Evolutionary conservation across 1,140 invertebrate species (phyloP).

Genomic region (Thalassaphorura encarpata): DNA sequence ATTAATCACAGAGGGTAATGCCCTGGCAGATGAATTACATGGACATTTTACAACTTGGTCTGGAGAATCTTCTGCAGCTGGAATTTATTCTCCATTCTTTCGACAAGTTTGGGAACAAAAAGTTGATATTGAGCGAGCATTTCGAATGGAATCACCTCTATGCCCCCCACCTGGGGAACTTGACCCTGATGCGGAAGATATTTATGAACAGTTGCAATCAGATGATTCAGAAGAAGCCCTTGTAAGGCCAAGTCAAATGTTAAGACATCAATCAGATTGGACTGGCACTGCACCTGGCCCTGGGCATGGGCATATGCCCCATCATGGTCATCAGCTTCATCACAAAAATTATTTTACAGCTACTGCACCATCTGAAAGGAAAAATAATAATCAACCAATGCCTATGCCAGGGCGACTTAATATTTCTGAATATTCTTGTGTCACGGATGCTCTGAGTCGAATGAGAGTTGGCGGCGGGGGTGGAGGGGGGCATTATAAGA

Average conservation of each 20-base stretch:
- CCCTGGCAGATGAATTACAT: constrained; percentile 78
- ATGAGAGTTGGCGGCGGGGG: not conserved
- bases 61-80: constrained; percentile 44
- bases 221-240: constrained; percentile 39
- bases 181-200: constrained; percentile 52
- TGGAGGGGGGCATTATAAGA: not conserved
- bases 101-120: constrained; percentile 93
- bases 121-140: constrained; percentile 84
- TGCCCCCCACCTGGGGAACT: constrained; percentile 40
- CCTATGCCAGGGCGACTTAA: constrained; percentile 19
- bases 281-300: too few species aligned
- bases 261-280: too few species aligned
- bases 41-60: constrained; percentile 78
- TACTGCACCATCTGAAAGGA: too few species aligned
- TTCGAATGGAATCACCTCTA: constrained; percentile 40
- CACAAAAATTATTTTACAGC: too few species aligned
- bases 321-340: constrained; percentile 13
- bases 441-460: constrained; percentile 28
- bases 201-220: constrained; percentile 64
- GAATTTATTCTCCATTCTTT: constrained; percentile 91
- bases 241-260: constrained; percentile 22
- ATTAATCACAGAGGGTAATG: constrained; percentile 75
- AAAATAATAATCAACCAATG: too few species aligned
- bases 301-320: too few species aligned
- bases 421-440: constrained; percentile 27